phyloP scores from a whole-genome alignment of 1,140 invertebrate species.

The Hyles euphorbiae region DNA sequence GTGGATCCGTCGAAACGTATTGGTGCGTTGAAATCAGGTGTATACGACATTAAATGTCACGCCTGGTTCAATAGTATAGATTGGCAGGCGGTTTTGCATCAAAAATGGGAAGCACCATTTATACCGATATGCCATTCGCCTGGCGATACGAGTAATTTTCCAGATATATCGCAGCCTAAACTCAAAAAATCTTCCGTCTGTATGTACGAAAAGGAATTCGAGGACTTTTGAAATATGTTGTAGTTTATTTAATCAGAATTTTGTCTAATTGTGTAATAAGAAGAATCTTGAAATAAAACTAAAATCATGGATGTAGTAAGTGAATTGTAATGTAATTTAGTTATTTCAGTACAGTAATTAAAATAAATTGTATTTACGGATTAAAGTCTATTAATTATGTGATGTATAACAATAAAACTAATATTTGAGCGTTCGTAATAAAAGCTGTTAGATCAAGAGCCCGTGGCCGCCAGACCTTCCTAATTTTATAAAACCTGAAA shows the following conservation, averaged over 20 bases:
- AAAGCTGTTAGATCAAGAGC: too few relatives aligned
- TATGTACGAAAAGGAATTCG: constrained; percentile 52
- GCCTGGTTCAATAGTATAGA: constrained; percentile 83
- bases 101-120: constrained; percentile 84
- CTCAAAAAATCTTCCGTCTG: constrained; percentile 36
- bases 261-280: background rate
- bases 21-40: constrained; percentile 90
- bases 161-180: constrained; percentile 69
- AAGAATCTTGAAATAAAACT: constrained; percentile 1
- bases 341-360: too few relatives aligned
- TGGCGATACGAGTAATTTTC: constrained; percentile 88
- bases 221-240: constrained; percentile 46
- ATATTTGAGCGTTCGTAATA: too few relatives aligned
- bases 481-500: too few relatives aligned
- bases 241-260: background rate
- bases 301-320: constrained; percentile 8
- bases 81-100: constrained; percentile 88
- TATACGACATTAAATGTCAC: constrained; percentile 78
- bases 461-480: too few relatives aligned
- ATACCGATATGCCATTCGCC: constrained; percentile 80
- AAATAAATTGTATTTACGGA: too few relatives aligned
- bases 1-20: constrained; percentile 89
- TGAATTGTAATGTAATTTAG: constrained; percentile 1
- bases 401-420: too few relatives aligned
- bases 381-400: too few relatives aligned